Percentiles rank a stretch among this genome's conserved stretches.
Evolutionary conservation across 2,797 vertebrate species (phyloP).

Genomic region (Caiman crocodilus): DNA sequence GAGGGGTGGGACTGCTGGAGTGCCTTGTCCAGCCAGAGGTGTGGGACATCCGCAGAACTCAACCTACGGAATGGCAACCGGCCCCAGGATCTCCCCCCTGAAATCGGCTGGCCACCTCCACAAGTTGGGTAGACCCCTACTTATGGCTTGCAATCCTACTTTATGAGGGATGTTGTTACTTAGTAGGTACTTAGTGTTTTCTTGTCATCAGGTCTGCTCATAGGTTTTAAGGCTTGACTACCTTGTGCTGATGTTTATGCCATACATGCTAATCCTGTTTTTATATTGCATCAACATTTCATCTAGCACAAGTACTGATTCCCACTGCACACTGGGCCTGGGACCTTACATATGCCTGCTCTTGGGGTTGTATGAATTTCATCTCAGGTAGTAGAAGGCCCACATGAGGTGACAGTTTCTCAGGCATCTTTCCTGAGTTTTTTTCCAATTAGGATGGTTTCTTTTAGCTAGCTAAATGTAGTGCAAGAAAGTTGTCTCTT

Average conservation of each 20-base stretch:
- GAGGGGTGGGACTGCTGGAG: too few relatives aligned
- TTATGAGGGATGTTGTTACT: too few relatives aligned
- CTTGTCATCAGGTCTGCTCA: neutral
- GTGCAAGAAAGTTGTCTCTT: neutral
- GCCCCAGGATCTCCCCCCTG: too few relatives aligned
- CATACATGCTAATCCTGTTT: neutral
- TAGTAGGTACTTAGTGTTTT: neutral
- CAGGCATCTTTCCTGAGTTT: neutral
- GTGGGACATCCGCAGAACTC: too few relatives aligned
- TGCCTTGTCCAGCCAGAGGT: neutral
- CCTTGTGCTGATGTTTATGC: neutral
- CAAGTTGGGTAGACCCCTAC: too few relatives aligned
- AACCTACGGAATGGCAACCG: too few relatives aligned
- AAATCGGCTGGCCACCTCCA: too few relatives aligned
- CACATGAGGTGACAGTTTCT: neutral
- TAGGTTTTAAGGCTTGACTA: neutral
- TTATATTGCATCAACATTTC: neutral
- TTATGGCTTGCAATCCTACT: too few relatives aligned
- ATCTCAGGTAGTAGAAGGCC: neutral
- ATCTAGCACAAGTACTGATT: neutral
- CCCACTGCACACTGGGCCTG: neutral
- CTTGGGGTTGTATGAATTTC: neutral
- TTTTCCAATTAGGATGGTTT: neutral
- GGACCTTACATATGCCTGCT: neutral
- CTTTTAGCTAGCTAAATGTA: neutral